Base-by-base conservation (phyloP, 2,797 vertebrate genomes). In the Cyclopterus lumpus region DNA sequence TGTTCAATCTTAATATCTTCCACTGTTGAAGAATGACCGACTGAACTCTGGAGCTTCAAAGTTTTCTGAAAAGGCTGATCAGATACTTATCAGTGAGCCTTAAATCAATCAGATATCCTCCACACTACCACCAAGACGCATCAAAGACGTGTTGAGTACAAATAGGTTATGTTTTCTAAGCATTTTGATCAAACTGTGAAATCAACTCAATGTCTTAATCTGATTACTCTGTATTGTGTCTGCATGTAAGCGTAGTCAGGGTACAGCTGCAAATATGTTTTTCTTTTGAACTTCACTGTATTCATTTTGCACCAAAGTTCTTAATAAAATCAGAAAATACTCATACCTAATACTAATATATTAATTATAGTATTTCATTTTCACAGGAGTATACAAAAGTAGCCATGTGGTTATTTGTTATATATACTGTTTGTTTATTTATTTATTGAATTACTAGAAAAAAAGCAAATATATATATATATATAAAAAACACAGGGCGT, bases 1-100 rank as follows among this genome's bases (percentile, higher is more conserved):
- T 34, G 62, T 55, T 59, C 59, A 46, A n/a, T 73, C 26, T 38
- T 24, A 26, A 51, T 32, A 16, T 57, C 59, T 66, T 34, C 51
- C 49, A 18, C 58, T 57, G 68, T 38, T 74, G 62, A 73, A 42
- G 46, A 61, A 78, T 67, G 78, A 75, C 60, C 69, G 66, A 32
- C 54, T 51, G 60, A 53, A 34, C 70, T 73, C 20, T 68, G 53
- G 54, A 63, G 61, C 59, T 53, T 75, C 42, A 77, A 26, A 69
- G 68, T 67, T 76, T 64, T 64, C 44, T 61, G 4, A 58, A 82
- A 6, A 65, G 55, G 42, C 24, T 16, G 16, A 48, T 24, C 48
- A 55, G 36, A 57, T 38, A 28, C n/a, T 40, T 28, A 0, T 28
- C 5, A 48, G 26, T 22, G 30, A 57, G 26, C 0, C 1, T 11